Evolutionary conservation across 2,113 vertebrate genomes (phyloP).

Genomic region (Cebidichthys violaceus): DNA sequence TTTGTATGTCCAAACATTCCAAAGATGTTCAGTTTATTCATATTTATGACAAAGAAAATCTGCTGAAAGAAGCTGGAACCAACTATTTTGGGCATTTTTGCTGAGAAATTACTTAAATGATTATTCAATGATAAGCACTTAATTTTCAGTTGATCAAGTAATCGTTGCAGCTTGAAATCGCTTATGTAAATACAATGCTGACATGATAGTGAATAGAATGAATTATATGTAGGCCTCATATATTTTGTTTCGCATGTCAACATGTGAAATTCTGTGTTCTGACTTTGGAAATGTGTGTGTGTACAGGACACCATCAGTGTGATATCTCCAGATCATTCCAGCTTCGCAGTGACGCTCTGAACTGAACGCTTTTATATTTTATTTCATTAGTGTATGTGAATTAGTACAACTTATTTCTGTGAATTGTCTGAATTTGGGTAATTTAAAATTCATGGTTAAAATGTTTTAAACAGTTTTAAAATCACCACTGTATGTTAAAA

Average conservation of each 20-base stretch:
- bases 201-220: neutral
- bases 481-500: neutral
- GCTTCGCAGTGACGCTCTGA: conserved; percentile 26
- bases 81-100: neutral
- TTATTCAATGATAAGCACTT: neutral
- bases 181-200: neutral
- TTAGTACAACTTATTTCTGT: neutral
- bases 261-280: neutral
- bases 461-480: neutral
- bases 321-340: conserved; percentile 21
- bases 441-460: too few species aligned
- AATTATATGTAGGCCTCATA: neutral
- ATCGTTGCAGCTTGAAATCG: neutral
- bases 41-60: neutral
- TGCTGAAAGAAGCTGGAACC: neutral
- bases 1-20: neutral
- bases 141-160: neutral
- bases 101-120: neutral
- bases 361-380: conserved; percentile 18
- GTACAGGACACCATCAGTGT: conserved; percentile 12
- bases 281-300: neutral
- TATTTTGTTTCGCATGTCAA: neutral
- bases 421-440: neutral
- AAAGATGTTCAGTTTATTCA: neutral
- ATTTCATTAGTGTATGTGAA: neutral